Base-by-base conservation (phyloP, 2,797 vertebrate genomes). In the Diglossa cyanea region DNA sequence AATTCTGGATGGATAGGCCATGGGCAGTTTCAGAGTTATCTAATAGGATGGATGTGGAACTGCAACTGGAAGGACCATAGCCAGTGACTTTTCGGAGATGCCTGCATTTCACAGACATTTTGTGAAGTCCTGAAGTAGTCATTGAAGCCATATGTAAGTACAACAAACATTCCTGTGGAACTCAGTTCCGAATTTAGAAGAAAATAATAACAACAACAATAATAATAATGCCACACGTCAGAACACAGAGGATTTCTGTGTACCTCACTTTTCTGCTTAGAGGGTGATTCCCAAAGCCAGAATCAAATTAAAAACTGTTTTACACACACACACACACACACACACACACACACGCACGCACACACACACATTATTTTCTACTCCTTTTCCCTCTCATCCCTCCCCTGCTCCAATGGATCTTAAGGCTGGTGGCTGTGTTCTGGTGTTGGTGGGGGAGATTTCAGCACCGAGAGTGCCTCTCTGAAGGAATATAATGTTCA, bases 341-440 rank as follows among this genome's bases (percentile, higher is more conserved):
- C 2, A 48, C 5, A 30, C 6, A 31, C 4, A 25, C 23, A 4
- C 2, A 48, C 5, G 26, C 6, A 30, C 6, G 28, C 5, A 25
- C 2, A 48, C 5, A 30, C 6, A 31, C 4, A 25, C 23, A 4
- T 25, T 54, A 48, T 71, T 89, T 89, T 74, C 28, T 71, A 19
- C 4, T 2, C 7, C 40, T 85, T 82, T 78, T 39, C 7, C 26
- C 0, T 2, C 15, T 57, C 23, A 21, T 23, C 2, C 7, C 13
- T 45, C 24, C 0, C 0, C 24, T 68, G 24, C 17, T 68, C 14
- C 50, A 71, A 6, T 35, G n/a, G 16, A 2, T 70, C 35, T 73
- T 45, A 51, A 57, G 23, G 20, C 40, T 47, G 4, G 10, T 53
- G 35, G 8, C 28, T 50, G 15, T 11, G 6, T 65, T 47, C 48